Evolutionary conservation across 2,888 invertebrate genomes (phyloP), one percentile per base, ranked within the genome.

Genomic region (Altica lythri): DNA sequence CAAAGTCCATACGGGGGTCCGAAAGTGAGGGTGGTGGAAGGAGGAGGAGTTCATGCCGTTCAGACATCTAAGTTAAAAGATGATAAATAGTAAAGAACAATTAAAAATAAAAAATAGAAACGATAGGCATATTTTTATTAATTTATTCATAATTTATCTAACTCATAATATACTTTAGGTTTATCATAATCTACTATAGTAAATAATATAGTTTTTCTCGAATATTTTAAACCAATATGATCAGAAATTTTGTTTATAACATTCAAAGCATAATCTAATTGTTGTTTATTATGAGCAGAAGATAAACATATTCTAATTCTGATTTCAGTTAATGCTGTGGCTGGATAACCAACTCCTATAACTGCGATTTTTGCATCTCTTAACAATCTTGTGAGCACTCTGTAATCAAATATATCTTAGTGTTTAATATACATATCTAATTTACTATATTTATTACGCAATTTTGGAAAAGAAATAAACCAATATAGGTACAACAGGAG

Each of bases 311-410:
- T 93, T 67, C 96, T 82, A 67, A 93, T 92, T 70, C 98, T 84
- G 19, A 93, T 92, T 78, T 90, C 89, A 81, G 90, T 88, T 63
- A 99, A 84, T 37, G 96, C 92, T 43, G 97, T 97, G 53, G 98
- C 98, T 51, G 98, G 98, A 78, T 95, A 98, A 61, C 96, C 97
- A 50, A 97, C 98, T 55, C 97, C 96, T 8, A 98, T 97, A 12
- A 89, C 86, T 49, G 96, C 98, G 57, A 99, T 84, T 62, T 92
- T 88, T 61, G 86, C 82, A 68, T 84, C 83, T 47, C 90, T 84
- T 65, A 96, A 82, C 53, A 87, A 87, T 70, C 96, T 86, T 59
- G 95, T 91, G 63, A 94, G 90, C 63, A 87, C 88, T 32, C 92
- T 92, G 70, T 79, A 75, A 47, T 47, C 52, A 50, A 42, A 9